Base-by-base conservation (phyloP, 2,797 vertebrate genomes). In the Molossus alvarezi region DNA sequence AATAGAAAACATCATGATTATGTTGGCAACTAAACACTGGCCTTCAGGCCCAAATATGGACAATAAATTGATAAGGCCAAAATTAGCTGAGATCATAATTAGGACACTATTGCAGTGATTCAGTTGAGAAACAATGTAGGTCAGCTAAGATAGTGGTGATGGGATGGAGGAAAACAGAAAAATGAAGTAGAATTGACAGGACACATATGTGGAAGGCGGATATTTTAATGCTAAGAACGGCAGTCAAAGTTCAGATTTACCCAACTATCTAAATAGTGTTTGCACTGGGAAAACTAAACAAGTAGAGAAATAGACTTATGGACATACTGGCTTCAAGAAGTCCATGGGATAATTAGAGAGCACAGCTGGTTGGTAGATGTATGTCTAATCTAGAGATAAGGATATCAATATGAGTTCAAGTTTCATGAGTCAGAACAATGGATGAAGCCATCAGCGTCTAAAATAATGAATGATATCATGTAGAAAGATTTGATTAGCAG, bases 401-500 rank as follows among this genome's bases (percentile, higher is more conserved):
- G 33, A 85, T 65, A 45, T 69, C 71, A 83, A 81, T n/a, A 58
- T 3, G 62, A 73, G n/a, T 14, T 75, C 51, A 23, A 60, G 12
- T 51, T 90, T 92, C 37, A 55, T n/a, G 88, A 73, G 48, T 95
- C 48, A 71, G 29, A 55, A 23, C 37, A 45, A 60, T 20, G 37
- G 33, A 67, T 81, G 45, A 92, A 93, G 55, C 37, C 51, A 84
- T 21, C 13, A 64, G 53, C 5, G 45, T 85, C 45, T 94, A 51
- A 92, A 65, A 77, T 65, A 92, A 60, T 27, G 41, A 86, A 71
- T 88, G 41, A 18, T 29, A n/a, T 45, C 13, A 57, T 12, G 21
- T 51, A 21, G 57, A 48, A 96, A 64, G 33, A 94, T 76, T 82
- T 81, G 5, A 73, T 95, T 60, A 84, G 29, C 25, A 80, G 53